Percentiles rank a stretch among this genome's conserved stretches.
phyloP scores from a whole-genome alignment of 2,797 vertebrate genomes.

The Acropternis orthonyx region DNA sequence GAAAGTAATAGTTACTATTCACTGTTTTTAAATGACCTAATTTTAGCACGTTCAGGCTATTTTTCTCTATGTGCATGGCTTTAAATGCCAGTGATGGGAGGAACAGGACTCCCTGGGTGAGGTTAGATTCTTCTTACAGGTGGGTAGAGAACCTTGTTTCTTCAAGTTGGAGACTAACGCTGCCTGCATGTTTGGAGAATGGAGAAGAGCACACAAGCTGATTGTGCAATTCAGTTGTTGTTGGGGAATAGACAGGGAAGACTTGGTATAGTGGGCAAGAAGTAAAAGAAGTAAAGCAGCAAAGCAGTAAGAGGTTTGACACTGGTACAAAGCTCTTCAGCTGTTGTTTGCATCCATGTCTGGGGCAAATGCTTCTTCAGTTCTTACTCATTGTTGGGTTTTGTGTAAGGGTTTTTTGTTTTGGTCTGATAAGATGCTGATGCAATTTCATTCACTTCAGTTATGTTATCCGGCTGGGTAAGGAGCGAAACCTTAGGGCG shows the following conservation, averaged over 20 bases:
- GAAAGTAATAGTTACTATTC: background rate
- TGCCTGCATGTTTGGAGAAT: background rate
- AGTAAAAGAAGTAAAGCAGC: background rate
- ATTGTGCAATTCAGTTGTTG: background rate
- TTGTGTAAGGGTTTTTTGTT: background rate
- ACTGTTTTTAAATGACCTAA: background rate
- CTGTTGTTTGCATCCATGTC: background rate
- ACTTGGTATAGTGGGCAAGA: background rate
- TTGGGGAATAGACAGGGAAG: background rate
- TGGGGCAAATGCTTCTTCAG: background rate
- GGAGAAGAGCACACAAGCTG: background rate
- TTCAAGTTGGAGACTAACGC: fast-evolving
- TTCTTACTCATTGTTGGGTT: background rate
- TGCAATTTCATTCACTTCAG: background rate
- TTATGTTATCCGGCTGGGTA: background rate
- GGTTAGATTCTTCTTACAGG: background rate
- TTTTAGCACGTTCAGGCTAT: background rate
- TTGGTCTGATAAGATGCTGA: background rate
- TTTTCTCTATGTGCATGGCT: background rate
- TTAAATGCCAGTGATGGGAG: background rate
- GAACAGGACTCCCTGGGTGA: background rate
- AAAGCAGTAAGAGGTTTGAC: background rate
- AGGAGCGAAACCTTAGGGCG: background rate
- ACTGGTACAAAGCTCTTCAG: background rate
- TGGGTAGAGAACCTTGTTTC: background rate